Percentiles rank a stretch among this genome's conserved stretches.
Evolutionary conservation across 2,797 vertebrate species (phyloP).

Genomic region (Agapornis canus): DNA sequence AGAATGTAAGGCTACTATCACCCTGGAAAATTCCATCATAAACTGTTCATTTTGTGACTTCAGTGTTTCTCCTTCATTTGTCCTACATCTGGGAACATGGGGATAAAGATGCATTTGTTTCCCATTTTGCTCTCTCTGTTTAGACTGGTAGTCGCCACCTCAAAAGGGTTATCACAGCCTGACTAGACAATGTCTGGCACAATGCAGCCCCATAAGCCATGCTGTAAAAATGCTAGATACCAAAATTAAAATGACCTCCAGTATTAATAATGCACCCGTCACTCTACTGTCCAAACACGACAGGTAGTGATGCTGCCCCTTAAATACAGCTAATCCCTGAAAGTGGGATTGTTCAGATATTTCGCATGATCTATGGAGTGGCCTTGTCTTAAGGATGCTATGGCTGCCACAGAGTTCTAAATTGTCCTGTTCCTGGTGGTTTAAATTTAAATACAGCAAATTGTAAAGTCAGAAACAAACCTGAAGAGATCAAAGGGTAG

Average conservation of each 20-base stretch:
- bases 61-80: constrained; percentile 2
- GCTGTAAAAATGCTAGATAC: background rate
- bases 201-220: background rate
- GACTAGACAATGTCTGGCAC: background rate
- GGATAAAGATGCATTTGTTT: background rate
- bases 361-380: background rate
- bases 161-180: background rate
- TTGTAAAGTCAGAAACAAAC: background rate
- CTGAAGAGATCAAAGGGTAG: background rate
- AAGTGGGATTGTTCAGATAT: background rate
- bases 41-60: background rate
- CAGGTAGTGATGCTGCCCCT: background rate
- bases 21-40: constrained; percentile 7
- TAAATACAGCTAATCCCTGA: background rate
- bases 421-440: background rate
- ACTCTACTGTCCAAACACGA: background rate
- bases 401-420: background rate
- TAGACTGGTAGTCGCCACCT: background rate
- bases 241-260: background rate
- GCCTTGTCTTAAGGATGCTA: background rate
- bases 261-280: background rate
- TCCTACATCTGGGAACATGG: background rate
- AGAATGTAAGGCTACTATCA: background rate
- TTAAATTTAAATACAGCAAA: background rate
- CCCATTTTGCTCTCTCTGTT: background rate